These are phyloP conservation scores for Perca fluviatilis DNA, from an alignment of 2,113 vertebrate genomes.

Conservation along the genomic window DNA sequence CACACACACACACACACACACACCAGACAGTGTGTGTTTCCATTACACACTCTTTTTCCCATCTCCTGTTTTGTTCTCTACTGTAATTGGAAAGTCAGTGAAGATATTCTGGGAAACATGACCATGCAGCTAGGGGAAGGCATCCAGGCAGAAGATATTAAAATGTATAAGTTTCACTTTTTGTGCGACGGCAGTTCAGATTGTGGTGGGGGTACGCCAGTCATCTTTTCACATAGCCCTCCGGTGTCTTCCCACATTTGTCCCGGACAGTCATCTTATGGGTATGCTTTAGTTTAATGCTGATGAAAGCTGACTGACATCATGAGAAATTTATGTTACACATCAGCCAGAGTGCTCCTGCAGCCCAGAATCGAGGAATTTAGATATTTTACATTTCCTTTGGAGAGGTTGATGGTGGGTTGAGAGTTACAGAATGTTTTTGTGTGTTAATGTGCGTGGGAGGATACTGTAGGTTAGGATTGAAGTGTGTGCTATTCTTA, in stretches of 20 bases:
- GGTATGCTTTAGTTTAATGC: conserved; percentile 74
- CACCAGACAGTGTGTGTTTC: conserved; percentile 37
- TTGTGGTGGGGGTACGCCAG: conserved; percentile 10
- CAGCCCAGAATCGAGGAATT: conserved; percentile 42
- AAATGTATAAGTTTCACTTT: conserved; percentile 72
- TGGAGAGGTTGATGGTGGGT: conserved; percentile 21
- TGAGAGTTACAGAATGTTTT: conserved; percentile 22
- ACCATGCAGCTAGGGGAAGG: conserved; percentile 38
- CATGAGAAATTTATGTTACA: conserved; percentile 83
- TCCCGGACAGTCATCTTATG: conserved; percentile 50
- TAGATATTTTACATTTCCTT: conserved; percentile 57
- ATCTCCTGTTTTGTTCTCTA: conserved; percentile 60
- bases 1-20: background rate
- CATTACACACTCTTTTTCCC: conserved; percentile 46
- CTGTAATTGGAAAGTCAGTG: conserved; percentile 71
- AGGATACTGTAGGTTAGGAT: background rate
- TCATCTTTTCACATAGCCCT: conserved; percentile 66
- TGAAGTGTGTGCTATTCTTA: background rate
- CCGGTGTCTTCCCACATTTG: conserved; percentile 67
- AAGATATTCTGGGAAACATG: conserved; percentile 66
- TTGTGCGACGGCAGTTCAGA: conserved; percentile 24
- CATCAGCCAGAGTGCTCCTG: conserved; percentile 63
- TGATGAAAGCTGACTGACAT: conserved; percentile 82
- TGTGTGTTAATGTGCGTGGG: conserved; percentile 11
- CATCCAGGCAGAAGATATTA: conserved; percentile 66